Percentiles rank a stretch among this genome's conserved stretches.
These are phyloP conservation scores for Synanceia verrucosa DNA, from an alignment of 2,797 vertebrate species.

Conservation along the genomic window DNA sequence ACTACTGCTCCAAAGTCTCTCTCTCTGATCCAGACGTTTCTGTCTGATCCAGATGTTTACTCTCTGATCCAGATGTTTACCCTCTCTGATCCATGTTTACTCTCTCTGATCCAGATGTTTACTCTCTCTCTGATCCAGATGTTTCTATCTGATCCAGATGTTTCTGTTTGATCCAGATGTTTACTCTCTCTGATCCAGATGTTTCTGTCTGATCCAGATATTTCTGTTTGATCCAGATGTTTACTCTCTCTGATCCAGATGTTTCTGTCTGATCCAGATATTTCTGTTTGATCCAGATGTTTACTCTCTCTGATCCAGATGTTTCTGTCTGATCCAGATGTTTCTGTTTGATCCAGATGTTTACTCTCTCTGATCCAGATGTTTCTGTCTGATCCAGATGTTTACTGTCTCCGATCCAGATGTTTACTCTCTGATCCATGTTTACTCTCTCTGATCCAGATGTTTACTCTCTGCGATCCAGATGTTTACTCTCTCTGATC, in stretches of 20 bases:
- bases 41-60: not conserved
- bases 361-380: slow-evolving; percentile 51
- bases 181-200: not conserved
- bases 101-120: slow-evolving; percentile 42
- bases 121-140: not conserved
- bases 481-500: not conserved
- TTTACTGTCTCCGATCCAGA: not conserved
- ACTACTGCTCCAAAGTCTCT: not conserved
- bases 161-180: not conserved
- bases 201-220: not conserved
- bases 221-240: not conserved
- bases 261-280: slow-evolving; percentile 65
- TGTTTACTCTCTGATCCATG: no score
- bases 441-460: slow-evolving; percentile 61
- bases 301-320: no score
- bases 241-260: slow-evolving; percentile 74
- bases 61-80: not conserved
- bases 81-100: no score
- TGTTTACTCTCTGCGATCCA: not conserved
- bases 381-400: no score
- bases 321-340: no score
- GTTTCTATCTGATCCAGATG: not conserved
- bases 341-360: no score
- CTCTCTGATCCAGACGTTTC: not conserved
- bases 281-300: no score